phyloP scores from a whole-genome alignment of 2,797 vertebrate species.

The Neopelma chrysocephalum region DNA sequence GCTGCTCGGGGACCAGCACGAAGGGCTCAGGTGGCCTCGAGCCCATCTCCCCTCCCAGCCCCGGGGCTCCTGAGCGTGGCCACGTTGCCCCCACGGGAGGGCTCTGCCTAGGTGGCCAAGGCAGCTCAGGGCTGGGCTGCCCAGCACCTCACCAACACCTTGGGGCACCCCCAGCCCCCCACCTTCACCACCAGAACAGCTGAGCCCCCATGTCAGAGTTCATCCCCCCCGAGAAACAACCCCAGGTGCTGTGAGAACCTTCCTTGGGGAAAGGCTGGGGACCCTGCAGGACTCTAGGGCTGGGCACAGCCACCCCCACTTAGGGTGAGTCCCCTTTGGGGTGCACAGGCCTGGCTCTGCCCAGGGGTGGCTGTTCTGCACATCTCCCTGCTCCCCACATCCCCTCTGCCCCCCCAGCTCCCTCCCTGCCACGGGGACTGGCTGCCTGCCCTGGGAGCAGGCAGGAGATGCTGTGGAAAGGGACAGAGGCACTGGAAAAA shows the following conservation, averaged over 20 bases:
- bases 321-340: accelerated
- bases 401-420: background rate
- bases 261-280: background rate
- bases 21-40: accelerated
- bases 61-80: accelerated
- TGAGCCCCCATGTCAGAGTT: accelerated
- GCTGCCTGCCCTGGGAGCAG: accelerated
- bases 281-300: background rate
- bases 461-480: background rate
- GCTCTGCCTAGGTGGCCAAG: background rate
- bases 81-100: accelerated
- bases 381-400: accelerated
- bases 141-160: background rate
- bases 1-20: accelerated
- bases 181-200: accelerated
- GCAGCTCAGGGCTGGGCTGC: background rate
- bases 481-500: background rate
- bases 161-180: no score
- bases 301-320: accelerated
- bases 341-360: accelerated
- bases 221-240: background rate
- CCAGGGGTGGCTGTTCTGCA: accelerated
- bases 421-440: background rate
- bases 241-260: accelerated
- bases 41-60: background rate